A percentile compares a stretch with the other conserved stretches of the same genome.
phyloP scores from a whole-genome alignment of 2,797 vertebrate species.

The Threskiornis aethiopicus region DNA sequence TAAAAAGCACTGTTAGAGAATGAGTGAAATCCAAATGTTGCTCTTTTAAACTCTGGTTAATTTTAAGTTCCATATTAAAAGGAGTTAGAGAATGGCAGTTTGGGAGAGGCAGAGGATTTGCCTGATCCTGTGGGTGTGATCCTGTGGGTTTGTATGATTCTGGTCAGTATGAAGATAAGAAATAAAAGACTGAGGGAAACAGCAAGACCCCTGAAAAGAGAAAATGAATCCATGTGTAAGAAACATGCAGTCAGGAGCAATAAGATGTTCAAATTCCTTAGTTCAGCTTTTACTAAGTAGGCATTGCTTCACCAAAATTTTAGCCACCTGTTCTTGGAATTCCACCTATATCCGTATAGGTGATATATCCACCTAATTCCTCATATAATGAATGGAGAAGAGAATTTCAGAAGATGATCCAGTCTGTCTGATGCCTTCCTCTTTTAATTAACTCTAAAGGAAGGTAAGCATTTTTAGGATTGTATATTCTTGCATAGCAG shows the following conservation, averaged over 20 bases:
- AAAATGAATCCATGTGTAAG: background rate
- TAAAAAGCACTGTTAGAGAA: background rate
- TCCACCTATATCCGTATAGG: background rate
- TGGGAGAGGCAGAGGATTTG: background rate
- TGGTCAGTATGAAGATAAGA: background rate
- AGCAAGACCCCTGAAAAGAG: background rate
- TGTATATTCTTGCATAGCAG: background rate
- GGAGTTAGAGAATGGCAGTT: background rate
- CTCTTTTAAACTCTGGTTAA: background rate
- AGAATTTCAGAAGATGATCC: background rate
- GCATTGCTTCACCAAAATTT: background rate
- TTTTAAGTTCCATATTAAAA: background rate
- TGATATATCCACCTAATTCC: background rate
- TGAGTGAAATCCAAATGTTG: background rate
- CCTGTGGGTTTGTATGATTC: background rate
- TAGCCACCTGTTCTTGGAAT: background rate
- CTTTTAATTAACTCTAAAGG: background rate
- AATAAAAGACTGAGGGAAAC: background rate
- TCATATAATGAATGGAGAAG: background rate
- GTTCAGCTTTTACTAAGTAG: background rate
- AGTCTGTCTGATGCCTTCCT: background rate
- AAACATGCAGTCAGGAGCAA: background rate
- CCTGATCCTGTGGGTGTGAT: background rate
- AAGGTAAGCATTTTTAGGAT: background rate
- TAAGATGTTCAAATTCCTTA: background rate